phyloP scores from a whole-genome alignment of 2,888 invertebrate genomes.

The Druceiella hillmani region DNA sequence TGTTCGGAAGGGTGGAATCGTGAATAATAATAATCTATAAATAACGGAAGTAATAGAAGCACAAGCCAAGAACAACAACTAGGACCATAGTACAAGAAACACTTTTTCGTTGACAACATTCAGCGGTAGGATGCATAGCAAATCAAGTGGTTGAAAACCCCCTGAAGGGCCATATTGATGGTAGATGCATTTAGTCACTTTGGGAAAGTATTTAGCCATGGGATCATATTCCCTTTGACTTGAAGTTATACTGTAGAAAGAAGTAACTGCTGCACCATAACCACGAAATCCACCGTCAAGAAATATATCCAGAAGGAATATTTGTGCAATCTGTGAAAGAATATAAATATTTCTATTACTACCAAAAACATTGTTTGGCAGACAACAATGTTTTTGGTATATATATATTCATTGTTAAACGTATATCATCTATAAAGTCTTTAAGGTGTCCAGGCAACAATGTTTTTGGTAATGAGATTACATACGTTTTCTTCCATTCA shows the following conservation, averaged over 20 bases:
- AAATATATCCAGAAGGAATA: slow-evolving; percentile 61
- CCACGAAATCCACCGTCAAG: slow-evolving; percentile 56
- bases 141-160: slow-evolving; percentile 50
- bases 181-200: slow-evolving; percentile 60
- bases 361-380: too few species aligned
- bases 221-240: slow-evolving; percentile 44
- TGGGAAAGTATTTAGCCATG: slow-evolving; percentile 65
- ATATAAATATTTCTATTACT: too few species aligned
- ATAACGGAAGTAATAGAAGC: slow-evolving; percentile 58
- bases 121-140: slow-evolving; percentile 68
- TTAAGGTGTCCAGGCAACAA: too few species aligned
- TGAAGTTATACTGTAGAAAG: slow-evolving; percentile 39
- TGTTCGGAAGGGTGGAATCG: slow-evolving; percentile 52
- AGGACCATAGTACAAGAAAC: slow-evolving; percentile 69
- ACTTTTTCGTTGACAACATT: slow-evolving; percentile 79
- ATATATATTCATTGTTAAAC: too few species aligned
- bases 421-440: too few species aligned
- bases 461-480: too few species aligned
- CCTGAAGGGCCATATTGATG: slow-evolving; percentile 57
- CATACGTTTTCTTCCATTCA: too few species aligned
- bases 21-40: slow-evolving; percentile 57
- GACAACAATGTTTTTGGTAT: too few species aligned
- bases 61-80: slow-evolving; percentile 61
- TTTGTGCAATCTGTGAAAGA: slow-evolving; percentile 57
- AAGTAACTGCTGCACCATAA: slow-evolving; percentile 53